These are phyloP conservation scores for Todiramphus saurophagus DNA, from an alignment of 2,113 vertebrate species.

Conservation along the genomic window DNA sequence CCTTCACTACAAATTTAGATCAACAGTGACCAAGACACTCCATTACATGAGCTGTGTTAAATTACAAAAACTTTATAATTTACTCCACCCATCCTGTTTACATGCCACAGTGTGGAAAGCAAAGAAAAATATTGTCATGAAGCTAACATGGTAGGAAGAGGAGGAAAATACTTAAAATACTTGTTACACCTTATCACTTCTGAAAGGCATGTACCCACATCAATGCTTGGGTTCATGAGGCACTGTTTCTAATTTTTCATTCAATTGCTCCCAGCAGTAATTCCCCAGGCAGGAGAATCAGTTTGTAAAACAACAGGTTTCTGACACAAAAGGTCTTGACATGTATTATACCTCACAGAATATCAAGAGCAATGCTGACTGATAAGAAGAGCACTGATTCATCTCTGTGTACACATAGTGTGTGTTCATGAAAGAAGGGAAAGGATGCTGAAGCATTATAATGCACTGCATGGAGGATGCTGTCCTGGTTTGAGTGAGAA, in stretches of 20 bases:
- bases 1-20: neutral
- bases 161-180: neutral
- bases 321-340: neutral
- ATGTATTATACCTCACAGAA: neutral
- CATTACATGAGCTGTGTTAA: neutral
- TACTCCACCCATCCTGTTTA: neutral
- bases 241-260: neutral
- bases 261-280: neutral
- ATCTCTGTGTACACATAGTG: neutral
- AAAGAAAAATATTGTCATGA: neutral
- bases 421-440: neutral
- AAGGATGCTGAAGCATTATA: neutral
- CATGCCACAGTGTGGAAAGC: neutral
- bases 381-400: neutral
- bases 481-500: too few species aligned
- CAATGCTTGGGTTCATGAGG: neutral
- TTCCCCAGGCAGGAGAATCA: neutral
- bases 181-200: neutral
- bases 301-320: neutral
- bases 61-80: neutral
- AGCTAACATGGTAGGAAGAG: neutral
- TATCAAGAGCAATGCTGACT: fast-evolving
- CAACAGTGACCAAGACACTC: neutral
- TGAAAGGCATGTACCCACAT: neutral
- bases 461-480: neutral